Percentiles rank a stretch among this genome's conserved stretches.
phyloP scores from a whole-genome alignment of 2,888 invertebrate genomes.

The Actias luna region DNA sequence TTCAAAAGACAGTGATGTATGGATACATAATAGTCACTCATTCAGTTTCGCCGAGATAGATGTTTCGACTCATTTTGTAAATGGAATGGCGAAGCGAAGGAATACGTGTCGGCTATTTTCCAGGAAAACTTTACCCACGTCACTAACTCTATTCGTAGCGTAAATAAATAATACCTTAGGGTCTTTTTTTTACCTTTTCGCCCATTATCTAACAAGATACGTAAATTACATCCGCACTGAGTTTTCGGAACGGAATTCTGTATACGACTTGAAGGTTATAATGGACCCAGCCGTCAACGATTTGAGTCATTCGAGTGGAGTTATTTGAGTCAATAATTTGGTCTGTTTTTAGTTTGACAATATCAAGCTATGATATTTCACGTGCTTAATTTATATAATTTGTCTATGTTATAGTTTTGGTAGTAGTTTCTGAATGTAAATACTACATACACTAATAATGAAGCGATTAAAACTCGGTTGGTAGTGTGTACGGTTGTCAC shows the following conservation, averaged over 20 bases:
- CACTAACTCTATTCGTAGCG: slow-evolving; percentile 3
- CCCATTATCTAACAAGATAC: slow-evolving; percentile 7
- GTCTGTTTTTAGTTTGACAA: neutral
- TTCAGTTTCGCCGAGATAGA: neutral
- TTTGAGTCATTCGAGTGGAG: too few species aligned
- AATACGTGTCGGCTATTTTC: slow-evolving; percentile 6
- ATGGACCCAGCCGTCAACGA: too few species aligned
- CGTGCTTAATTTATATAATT: neutral
- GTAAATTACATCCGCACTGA: neutral
- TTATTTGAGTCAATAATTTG: neutral
- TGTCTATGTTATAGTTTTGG: too few species aligned
- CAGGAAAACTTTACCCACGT: slow-evolving; percentile 10
- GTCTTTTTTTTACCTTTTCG: neutral
- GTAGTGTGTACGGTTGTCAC: too few species aligned
- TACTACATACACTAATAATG: too few species aligned
- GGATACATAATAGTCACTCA: neutral
- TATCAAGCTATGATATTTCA: neutral
- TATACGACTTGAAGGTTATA: neutral
- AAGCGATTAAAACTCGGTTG: too few species aligned
- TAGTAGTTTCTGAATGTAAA: too few species aligned
- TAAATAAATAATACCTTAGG: slow-evolving; percentile 10
- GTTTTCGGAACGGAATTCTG: neutral
- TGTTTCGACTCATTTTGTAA: slow-evolving; percentile 10
- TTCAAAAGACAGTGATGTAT: slow-evolving; percentile 2
- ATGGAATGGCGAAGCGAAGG: slow-evolving; percentile 6